These are phyloP conservation scores for Chiridota heheva DNA, from an alignment of 35 echinoderm and acorn worm species.

Conservation along the genomic window DNA sequence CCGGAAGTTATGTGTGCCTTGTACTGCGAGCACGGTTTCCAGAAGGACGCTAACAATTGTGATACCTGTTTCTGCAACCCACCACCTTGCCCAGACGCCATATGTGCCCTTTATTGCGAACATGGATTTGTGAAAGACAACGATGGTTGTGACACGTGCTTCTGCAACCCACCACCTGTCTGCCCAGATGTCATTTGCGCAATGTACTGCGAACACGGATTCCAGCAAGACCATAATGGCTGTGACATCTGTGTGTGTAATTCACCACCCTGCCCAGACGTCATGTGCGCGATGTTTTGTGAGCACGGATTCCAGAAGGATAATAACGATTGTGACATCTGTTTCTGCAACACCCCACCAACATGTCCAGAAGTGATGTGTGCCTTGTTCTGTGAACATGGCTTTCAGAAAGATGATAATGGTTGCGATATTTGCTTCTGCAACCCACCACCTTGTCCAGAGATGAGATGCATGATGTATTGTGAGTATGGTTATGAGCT, in stretches of 20 bases:
- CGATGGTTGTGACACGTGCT: constrained; percentile 51
- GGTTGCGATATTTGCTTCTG: constrained; percentile 72
- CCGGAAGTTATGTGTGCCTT: constrained; percentile 20
- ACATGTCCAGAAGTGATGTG: constrained; percentile 72
- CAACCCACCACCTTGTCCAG: constrained; percentile 37
- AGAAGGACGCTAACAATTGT: background rate
- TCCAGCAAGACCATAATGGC: constrained; percentile 21
- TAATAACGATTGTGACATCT: constrained; percentile 51
- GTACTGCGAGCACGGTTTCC: constrained; percentile 36
- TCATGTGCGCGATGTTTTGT: constrained; percentile 58
- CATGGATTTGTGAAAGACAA: constrained; percentile 32
- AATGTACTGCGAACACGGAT: constrained; percentile 20
- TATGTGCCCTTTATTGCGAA: constrained; percentile 50
- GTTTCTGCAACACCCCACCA: constrained; percentile 33
- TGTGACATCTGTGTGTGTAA: constrained; percentile 21
- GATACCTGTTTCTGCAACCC: constrained; percentile 36
- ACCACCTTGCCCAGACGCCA: constrained; percentile 47
- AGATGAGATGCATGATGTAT: constrained; percentile 46
- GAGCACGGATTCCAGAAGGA: constrained; percentile 47
- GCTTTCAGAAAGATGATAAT: constrained; percentile 48
- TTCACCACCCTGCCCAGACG: constrained; percentile 27
- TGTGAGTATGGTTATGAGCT: constrained; percentile 56
- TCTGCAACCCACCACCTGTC: constrained; percentile 43
- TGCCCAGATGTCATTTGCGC: constrained; percentile 10
- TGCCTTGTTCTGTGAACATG: constrained; percentile 63